Evolutionary conservation across 2,113 vertebrate species (phyloP).

Genomic region (Hippoglossus stenolepis): DNA sequence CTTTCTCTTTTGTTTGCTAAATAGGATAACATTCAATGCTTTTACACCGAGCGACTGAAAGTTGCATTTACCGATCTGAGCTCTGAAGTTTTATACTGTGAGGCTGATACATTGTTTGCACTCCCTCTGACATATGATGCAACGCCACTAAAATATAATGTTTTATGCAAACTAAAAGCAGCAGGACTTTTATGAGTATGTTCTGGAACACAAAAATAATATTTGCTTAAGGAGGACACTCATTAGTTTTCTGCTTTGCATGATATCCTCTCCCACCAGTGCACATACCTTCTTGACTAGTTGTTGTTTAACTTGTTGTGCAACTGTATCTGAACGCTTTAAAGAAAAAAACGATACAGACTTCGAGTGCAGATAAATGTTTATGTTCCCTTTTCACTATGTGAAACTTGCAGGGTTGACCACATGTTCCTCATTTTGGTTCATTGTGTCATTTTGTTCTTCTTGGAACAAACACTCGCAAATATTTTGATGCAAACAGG

Average conservation of each 20-base stretch:
- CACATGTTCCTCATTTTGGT: conserved; percentile 57
- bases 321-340: neutral
- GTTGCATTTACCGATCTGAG: too few species aligned
- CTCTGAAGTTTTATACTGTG: too few species aligned
- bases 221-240: too few species aligned
- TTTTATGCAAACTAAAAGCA: neutral
- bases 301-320: neutral
- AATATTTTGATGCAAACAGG: conserved; percentile 15
- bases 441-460: conserved; percentile 16
- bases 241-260: neutral
- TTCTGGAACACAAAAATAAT: too few species aligned
- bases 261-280: neutral
- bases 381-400: conserved; percentile 46
- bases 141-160: neutral
- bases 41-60: too few species aligned
- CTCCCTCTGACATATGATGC: too few species aligned
- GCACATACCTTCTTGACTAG: neutral
- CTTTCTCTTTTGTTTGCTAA: too few species aligned
- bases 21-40: too few species aligned
- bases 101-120: too few species aligned
- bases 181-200: too few species aligned
- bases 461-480: conserved; percentile 25
- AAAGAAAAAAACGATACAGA: neutral
- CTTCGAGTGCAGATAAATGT: neutral
- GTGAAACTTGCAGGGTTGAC: conserved; percentile 19